These are phyloP conservation scores for Porites australiensis DNA, from an alignment of 64 coral and sea anemone species.

Conservation along the genomic window DNA sequence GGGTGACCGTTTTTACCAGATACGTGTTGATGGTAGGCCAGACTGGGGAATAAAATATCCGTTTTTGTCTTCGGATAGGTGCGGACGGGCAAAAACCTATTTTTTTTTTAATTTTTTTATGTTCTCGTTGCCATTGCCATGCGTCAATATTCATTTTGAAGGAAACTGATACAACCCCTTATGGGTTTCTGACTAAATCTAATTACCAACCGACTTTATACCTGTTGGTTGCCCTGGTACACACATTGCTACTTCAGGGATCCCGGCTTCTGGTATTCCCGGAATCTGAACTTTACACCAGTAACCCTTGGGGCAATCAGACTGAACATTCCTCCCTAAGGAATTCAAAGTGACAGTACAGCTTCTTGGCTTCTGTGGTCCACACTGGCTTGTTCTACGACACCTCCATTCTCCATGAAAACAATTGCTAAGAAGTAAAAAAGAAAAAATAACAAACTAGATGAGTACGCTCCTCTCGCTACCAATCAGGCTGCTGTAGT, in stretches of 20 bases:
- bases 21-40: no score
- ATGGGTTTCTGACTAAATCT: no score
- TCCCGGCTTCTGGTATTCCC: slow-evolving; percentile 78
- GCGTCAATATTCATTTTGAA: no score
- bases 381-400: slow-evolving; percentile 54
- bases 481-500: neutral
- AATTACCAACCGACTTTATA: slow-evolving; percentile 13
- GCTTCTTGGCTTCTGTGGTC: slow-evolving; percentile 9
- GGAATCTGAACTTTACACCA: slow-evolving; percentile 87
- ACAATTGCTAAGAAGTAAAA: slow-evolving; percentile 55
- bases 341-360: slow-evolving; percentile 27
- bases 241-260: slow-evolving; percentile 81
- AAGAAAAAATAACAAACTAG: neutral
- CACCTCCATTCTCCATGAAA: slow-evolving; percentile 82
- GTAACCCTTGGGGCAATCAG: slow-evolving; percentile 82
- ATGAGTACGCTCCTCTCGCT: neutral
- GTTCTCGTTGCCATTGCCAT: no score
- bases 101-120: no score
- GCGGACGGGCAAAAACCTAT: no score
- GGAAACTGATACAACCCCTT: no score
- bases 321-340: slow-evolving; percentile 18
- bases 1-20: no score
- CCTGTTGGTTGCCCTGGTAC: slow-evolving; percentile 41
- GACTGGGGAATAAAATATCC: no score
- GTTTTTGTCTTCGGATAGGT: no score